Evolutionary conservation across 2,888 invertebrate species (phyloP).

Genomic region (Hydrotaea diabolus): DNA sequence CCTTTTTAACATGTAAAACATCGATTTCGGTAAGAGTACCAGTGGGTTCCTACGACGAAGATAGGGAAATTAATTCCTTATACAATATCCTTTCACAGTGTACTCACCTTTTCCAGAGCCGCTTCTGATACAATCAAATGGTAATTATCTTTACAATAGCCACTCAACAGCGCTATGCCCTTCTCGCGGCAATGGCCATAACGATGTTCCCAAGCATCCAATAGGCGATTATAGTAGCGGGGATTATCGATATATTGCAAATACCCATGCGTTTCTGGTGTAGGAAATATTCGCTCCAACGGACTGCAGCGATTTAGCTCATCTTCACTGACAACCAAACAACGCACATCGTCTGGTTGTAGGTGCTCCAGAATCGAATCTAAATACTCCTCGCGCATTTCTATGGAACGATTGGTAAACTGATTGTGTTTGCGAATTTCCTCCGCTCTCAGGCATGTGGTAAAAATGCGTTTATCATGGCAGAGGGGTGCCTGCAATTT

Average conservation of each 20-base stretch:
- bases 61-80: neutral
- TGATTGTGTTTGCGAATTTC: constrained; percentile 84
- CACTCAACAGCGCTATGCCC: constrained; percentile 84
- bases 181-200: constrained; percentile 84
- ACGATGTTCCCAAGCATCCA: constrained; percentile 94
- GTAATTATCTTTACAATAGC: constrained; percentile 86
- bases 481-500: constrained; percentile 82
- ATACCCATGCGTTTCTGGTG: constrained; percentile 87
- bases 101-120: constrained; percentile 76
- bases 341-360: constrained; percentile 94
- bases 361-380: constrained; percentile 90
- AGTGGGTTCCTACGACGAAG: constrained; percentile 74
- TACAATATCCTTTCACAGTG: neutral
- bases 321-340: constrained; percentile 92
- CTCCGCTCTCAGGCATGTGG: constrained; percentile 85
- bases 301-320: constrained; percentile 86
- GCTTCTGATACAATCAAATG: constrained; percentile 86
- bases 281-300: constrained; percentile 94
- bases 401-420: constrained; percentile 78
- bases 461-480: constrained; percentile 87
- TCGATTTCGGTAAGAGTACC: constrained; percentile 78
- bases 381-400: constrained; percentile 83
- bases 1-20: constrained; percentile 76
- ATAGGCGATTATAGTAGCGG: constrained; percentile 94
- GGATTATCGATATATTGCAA: constrained; percentile 90